phyloP scores from a whole-genome alignment of 2,113 vertebrate genomes.

The Nothocercus julius region DNA sequence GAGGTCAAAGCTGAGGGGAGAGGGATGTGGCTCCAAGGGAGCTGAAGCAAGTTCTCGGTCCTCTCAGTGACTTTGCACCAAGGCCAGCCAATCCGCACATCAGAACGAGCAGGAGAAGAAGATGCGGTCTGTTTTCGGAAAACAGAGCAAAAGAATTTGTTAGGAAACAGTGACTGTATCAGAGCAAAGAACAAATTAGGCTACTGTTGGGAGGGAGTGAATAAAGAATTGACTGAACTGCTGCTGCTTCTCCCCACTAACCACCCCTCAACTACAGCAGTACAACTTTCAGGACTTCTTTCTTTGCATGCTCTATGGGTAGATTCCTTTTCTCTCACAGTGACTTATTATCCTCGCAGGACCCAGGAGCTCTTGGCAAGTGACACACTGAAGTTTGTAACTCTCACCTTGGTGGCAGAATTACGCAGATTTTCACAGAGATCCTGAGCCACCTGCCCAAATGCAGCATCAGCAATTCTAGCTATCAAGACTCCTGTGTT shows the following conservation, averaged over 20 bases:
- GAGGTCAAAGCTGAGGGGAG: background rate
- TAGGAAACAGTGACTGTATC: background rate
- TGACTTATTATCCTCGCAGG: background rate
- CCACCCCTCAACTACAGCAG: background rate
- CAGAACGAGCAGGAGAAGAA: background rate
- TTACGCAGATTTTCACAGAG: background rate
- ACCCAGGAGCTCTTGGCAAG: background rate
- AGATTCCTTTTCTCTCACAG: background rate
- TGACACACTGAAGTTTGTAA: rapidly evolving
- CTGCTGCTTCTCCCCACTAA: background rate
- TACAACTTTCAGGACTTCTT: background rate
- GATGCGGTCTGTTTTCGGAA: background rate
- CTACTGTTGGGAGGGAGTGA: rapidly evolving
- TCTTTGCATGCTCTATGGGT: rapidly evolving
- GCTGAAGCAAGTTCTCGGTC: background rate
- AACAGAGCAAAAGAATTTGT: background rate
- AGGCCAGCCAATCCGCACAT: background rate
- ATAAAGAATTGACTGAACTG: background rate
- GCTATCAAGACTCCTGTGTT: rapidly evolving
- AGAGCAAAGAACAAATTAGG: background rate
- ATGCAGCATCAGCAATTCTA: background rate
- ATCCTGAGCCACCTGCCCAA: rapidly evolving
- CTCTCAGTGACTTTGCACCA: background rate
- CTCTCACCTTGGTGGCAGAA: background rate
- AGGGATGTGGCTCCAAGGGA: background rate